A percentile compares a stretch with the other conserved stretches of the same genome.
Evolutionary conservation across 2,888 invertebrate genomes (phyloP).

Genomic region (Argyresthia albistria): DNA sequence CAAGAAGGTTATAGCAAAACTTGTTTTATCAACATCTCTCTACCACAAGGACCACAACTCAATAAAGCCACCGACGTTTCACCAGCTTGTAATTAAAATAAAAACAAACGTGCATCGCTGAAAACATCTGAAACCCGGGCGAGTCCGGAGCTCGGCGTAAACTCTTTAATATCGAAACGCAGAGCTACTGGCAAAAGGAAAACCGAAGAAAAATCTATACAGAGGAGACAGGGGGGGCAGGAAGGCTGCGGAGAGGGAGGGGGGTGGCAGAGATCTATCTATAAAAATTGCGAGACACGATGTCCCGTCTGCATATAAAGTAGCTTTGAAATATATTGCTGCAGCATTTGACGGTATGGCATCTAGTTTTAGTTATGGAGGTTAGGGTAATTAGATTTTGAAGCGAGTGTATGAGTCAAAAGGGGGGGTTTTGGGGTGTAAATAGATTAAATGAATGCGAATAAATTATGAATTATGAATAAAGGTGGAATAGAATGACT

Average conservation of each 20-base stretch:
- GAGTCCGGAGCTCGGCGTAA: constrained; percentile 14
- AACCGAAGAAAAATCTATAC: constrained; percentile 44
- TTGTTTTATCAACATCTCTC: too few relatives aligned
- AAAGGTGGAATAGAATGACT: too few relatives aligned
- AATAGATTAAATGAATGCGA: background rate
- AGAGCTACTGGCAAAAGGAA: constrained; percentile 30
- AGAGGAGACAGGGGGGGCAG: constrained; percentile 26
- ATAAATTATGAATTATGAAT: too few relatives aligned
- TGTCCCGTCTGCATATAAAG: constrained; percentile 11
- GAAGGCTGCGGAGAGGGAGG: constrained; percentile 6
- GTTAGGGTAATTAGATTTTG: background rate
- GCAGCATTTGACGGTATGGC: constrained; percentile 2
- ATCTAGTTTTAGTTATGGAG: background rate
- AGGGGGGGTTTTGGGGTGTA: background rate
- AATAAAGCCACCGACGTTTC: too few relatives aligned
- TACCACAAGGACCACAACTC: too few relatives aligned
- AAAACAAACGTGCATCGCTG: background rate
- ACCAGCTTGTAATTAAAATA: too few relatives aligned
- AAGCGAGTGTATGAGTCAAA: background rate
- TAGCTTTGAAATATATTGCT: constrained; percentile 7
- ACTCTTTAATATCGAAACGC: constrained; percentile 46
- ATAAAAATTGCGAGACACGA: constrained; percentile 11
- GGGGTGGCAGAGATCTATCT: constrained; percentile 11
- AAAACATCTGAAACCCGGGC: background rate
- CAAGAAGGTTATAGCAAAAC: too few relatives aligned